phyloP scores from a whole-genome alignment of 1,140 invertebrate species.

The Leptinotarsa defecta region DNA sequence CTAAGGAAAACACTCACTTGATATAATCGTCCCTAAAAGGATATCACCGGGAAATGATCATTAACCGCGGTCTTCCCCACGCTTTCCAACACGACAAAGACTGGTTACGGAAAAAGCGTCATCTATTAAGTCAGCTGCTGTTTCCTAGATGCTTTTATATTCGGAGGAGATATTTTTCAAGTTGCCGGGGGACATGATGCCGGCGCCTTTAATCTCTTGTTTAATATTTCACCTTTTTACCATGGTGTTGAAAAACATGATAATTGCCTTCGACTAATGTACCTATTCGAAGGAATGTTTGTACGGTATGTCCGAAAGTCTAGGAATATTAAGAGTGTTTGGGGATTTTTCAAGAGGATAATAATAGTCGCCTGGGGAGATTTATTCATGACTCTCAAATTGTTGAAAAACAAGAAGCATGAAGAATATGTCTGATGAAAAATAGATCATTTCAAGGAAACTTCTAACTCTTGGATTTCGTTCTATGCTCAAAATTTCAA shows the following conservation, averaged over 20 bases:
- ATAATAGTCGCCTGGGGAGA: background rate
- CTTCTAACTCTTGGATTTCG: no score
- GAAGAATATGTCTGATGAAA: no score
- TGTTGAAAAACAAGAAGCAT: no score
- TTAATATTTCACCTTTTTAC: conserved; percentile 47
- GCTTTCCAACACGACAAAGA: conserved; percentile 31
- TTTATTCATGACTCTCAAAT: no score
- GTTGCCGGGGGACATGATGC: conserved; percentile 41
- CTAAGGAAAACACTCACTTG: background rate
- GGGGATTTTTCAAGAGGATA: background rate
- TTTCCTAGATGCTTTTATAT: conserved; percentile 44
- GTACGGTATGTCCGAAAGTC: background rate
- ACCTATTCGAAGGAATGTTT: background rate
- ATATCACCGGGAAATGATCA: background rate
- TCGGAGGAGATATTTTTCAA: conserved; percentile 44
- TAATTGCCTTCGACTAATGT: conserved; percentile 8
- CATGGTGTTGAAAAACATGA: background rate
- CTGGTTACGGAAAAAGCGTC: conserved; percentile 39
- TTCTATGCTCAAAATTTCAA: no score
- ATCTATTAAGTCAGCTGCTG: conserved; percentile 41
- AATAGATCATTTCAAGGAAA: no score
- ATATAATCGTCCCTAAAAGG: background rate
- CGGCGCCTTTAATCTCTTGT: conserved; percentile 47
- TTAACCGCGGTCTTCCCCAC: conserved; percentile 1
- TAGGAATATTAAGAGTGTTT: background rate